Evolutionary conservation across 2,888 invertebrate species (phyloP), one percentile per base, ranked within the genome.

Genomic region (Diaperis boleti): DNA sequence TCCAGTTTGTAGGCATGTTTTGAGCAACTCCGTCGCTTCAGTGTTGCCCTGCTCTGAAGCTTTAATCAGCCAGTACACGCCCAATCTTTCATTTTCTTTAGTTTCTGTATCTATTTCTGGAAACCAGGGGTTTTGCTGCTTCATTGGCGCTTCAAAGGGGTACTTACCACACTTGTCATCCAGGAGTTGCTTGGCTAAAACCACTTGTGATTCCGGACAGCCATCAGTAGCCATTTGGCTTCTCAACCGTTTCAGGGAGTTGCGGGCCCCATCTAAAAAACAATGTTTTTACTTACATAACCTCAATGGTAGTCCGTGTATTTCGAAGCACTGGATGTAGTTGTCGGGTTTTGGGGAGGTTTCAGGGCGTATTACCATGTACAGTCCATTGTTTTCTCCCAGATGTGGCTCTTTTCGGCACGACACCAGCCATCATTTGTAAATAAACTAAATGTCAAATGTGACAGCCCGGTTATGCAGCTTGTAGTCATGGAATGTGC

Each of bases 1-100:
- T 6, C 91, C 90, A 22, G 87, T 88, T 31, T 88, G 84, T 7
- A 93, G 85, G 74, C 92, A 92, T 80, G 90, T 88, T 79, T 85
- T 84, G 65, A 97, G 83, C 75, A 95, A 85, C 63, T 87, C 87
- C 26, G 94, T 92, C 0, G 96, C 96, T 78, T 95, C 94, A 37
- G 89, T 86, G 73, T 95, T 94, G 0, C 96, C 96, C 80, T 96
- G 95, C 74, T 94, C 92, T 0, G 96, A 95, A 1, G 96, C 95
- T 82, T 92, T 91, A n/a, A 95, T 89, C 44, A 96, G 82, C 96
- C 96, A 96, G 74, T 93, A 91, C 47, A 96, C 88, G 0, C 95
- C 96, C 68, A 92, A 86, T 69, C 89, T 87, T 65, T 90, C 92
- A 81, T 92, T 92, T 74, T 92, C 91, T 74, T 88, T 87, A 76